Conservation (phyloP, 2,888 invertebrate genomes). For the Diachrysia chrysitis region DNA sequence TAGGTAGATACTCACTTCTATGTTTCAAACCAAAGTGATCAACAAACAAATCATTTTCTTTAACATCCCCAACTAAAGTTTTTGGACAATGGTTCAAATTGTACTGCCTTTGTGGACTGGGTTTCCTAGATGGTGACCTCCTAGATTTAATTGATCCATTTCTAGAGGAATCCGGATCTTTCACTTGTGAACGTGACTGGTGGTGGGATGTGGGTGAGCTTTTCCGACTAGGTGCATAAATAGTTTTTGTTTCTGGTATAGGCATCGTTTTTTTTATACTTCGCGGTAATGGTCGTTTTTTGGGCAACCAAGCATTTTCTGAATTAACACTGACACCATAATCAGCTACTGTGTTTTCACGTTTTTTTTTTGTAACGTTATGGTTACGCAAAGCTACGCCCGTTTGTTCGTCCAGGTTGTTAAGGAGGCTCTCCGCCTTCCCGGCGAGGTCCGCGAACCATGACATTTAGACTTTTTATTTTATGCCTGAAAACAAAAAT, state of each 20-base stretch:
- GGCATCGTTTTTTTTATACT: constrained; percentile 63
- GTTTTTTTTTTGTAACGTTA: constrained; percentile 70
- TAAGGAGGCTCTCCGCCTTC: constrained; percentile 93
- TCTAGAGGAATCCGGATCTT: constrained; percentile 57
- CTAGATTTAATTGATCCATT: constrained; percentile 48
- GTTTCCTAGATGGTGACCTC: constrained; percentile 63
- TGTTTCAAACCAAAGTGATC: constrained; percentile 68
- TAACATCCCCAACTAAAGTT: constrained; percentile 71
- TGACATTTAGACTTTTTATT: constrained; percentile 87
- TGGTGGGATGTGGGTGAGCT: constrained; percentile 58
- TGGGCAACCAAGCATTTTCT: constrained; percentile 66
- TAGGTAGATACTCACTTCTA: constrained; percentile 72
- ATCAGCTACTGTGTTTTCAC: constrained; percentile 59
- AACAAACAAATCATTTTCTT: constrained; percentile 53
- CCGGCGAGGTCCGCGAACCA: constrained; percentile 93
- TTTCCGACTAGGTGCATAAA: constrained; percentile 61
- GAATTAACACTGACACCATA: constrained; percentile 41
- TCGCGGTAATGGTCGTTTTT: constrained; percentile 61
- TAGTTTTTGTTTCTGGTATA: constrained; percentile 66
- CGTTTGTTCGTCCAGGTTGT: constrained; percentile 93
- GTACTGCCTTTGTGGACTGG: constrained; percentile 55
- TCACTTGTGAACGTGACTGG: constrained; percentile 55
- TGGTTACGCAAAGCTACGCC: constrained; percentile 90
- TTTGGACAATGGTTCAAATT: constrained; percentile 72
- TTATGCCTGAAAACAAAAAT: constrained; percentile 59